phyloP scores from a whole-genome alignment of 1,140 invertebrate species.

The Maniola jurtina region DNA sequence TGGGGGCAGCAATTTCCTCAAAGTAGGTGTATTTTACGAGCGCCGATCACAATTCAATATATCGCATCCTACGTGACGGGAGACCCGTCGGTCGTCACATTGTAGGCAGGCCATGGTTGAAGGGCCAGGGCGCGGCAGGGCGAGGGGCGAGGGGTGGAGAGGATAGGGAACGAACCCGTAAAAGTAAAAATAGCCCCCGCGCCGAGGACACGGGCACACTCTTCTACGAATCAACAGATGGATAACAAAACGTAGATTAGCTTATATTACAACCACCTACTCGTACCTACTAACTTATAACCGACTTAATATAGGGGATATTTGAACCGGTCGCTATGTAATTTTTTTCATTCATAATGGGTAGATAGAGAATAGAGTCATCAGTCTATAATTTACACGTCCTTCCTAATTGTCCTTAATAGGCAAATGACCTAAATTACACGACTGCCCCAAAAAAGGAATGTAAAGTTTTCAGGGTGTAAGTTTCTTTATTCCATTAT shows the following conservation, averaged over 20 bases:
- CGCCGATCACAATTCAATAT: conserved; percentile 30
- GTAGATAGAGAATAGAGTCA: too few species aligned
- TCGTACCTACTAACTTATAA: background rate
- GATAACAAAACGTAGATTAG: conserved; percentile 26
- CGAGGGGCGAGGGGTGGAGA: conserved; percentile 22
- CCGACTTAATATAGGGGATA: conserved; percentile 19
- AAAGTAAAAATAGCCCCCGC: conserved; percentile 67
- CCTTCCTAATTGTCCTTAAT: too few species aligned
- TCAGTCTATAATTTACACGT: too few species aligned
- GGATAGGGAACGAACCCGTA: conserved; percentile 62
- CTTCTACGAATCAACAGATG: conserved; percentile 33
- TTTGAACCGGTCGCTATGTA: too few species aligned
- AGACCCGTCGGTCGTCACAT: conserved; percentile 36
- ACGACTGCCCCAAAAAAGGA: too few species aligned
- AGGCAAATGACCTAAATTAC: too few species aligned
- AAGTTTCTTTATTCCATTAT: too few species aligned
- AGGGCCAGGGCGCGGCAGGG: conserved; percentile 25
- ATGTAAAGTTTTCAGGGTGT: too few species aligned
- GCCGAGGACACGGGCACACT: conserved; percentile 22
- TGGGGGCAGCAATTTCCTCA: background rate
- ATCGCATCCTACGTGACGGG: conserved; percentile 38
- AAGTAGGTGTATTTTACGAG: conserved; percentile 12
- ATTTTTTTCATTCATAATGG: too few species aligned
- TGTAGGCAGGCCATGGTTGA: conserved; percentile 39
- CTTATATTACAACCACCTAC: background rate